phyloP scores from a whole-genome alignment of 2,797 vertebrate genomes.

The Glyptemys insculpta region DNA sequence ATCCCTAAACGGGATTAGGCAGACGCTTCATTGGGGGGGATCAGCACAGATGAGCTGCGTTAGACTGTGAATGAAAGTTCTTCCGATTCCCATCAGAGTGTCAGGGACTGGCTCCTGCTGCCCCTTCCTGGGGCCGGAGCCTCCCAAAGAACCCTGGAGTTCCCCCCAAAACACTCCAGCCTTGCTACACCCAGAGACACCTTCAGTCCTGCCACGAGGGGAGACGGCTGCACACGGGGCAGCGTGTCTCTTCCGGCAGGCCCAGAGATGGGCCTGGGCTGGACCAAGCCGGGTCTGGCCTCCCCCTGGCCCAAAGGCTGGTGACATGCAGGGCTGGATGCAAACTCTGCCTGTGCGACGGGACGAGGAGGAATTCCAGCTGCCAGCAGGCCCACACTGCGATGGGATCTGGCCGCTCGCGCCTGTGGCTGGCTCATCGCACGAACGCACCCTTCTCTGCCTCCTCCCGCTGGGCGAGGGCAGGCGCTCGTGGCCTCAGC shows the following conservation, averaged over 20 bases:
- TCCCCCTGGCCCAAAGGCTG: background rate
- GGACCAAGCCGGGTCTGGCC: background rate
- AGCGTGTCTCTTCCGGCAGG: background rate
- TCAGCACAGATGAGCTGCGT: background rate
- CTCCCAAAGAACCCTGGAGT: background rate
- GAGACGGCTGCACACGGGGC: background rate
- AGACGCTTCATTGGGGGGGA: background rate
- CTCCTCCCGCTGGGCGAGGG: background rate
- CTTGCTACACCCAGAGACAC: background rate
- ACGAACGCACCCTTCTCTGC: no score
- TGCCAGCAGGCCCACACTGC: background rate
- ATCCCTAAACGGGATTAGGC: background rate
- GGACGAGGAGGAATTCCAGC: background rate
- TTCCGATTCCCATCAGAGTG: background rate
- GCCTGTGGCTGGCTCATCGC: background rate
- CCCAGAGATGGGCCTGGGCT: background rate
- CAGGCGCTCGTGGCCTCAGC: background rate
- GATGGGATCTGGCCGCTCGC: background rate
- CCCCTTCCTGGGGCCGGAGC: background rate
- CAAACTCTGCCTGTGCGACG: background rate
- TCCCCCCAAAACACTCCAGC: background rate
- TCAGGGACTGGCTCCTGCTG: background rate
- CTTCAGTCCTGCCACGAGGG: background rate
- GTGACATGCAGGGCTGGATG: background rate
- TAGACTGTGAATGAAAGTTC: background rate